Evolutionary conservation across 2,113 vertebrate genomes (phyloP).

Genomic region (Muscicapa adusta): DNA sequence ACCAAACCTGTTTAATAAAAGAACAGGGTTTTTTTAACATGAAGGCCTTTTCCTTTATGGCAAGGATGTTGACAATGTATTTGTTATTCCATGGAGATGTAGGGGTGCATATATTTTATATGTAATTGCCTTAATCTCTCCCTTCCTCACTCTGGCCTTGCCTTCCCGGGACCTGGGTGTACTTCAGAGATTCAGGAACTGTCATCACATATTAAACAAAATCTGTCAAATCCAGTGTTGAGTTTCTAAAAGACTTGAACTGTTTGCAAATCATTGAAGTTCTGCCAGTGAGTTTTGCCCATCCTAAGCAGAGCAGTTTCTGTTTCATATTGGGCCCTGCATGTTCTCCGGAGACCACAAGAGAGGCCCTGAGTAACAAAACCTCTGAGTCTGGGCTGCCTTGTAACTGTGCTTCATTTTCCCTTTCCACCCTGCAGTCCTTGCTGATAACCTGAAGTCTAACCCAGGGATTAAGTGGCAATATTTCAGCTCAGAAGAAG

Average conservation of each 20-base stretch:
- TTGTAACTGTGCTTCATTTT: not conserved
- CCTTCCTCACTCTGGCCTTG: not conserved
- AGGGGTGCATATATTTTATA: not conserved
- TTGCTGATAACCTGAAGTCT: slow-evolving; percentile 98
- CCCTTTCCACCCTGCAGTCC: slow-evolving; percentile 72
- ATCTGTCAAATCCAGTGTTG: not conserved
- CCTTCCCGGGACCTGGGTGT: not conserved
- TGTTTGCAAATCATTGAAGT: not conserved
- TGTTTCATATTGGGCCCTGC: not conserved
- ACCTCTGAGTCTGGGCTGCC: not conserved
- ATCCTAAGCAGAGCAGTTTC: not conserved
- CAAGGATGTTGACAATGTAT: not conserved
- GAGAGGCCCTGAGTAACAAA: not conserved
- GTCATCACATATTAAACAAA: not conserved
- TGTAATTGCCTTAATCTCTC: not conserved
- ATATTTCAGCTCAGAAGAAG: slow-evolving; percentile 99
- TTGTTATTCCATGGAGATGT: not conserved
- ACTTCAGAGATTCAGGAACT: not conserved
- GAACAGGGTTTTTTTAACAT: not conserved
- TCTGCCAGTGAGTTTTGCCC: not conserved
- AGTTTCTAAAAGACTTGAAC: not conserved
- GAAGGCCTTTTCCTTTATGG: not conserved
- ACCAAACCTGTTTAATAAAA: not conserved
- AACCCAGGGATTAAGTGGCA: slow-evolving; percentile 99
- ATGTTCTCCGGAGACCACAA: not conserved